phyloP scores from a whole-genome alignment of 2,797 vertebrate genomes.

The Diplodus puntazzo region DNA sequence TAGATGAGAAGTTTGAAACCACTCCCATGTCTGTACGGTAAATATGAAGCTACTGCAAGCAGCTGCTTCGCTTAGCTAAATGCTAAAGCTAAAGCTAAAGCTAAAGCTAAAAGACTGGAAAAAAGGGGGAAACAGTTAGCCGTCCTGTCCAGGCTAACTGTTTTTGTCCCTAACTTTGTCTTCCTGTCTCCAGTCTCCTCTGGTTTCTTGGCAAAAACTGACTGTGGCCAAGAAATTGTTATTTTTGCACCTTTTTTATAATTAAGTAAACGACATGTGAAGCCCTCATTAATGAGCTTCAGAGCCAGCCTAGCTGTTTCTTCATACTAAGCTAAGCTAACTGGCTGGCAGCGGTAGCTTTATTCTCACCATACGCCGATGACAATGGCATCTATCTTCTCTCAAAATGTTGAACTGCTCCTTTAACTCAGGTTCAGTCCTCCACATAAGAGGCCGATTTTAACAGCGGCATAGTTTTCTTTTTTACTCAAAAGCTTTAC shows the following conservation, averaged over 20 bases:
- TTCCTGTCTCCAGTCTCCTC: not conserved
- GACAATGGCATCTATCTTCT: slow-evolving; percentile 2
- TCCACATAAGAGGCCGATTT: not conserved
- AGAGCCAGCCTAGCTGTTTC: not conserved
- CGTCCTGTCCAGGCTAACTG: not conserved
- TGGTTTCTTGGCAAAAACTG: not conserved
- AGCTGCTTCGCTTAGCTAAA: slow-evolving; percentile 24
- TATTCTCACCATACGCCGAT: not conserved
- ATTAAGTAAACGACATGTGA: too few species aligned
- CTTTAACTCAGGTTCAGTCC: slow-evolving; percentile 14
- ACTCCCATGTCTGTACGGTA: not conserved
- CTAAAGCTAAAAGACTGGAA: not conserved
- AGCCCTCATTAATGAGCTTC: too few species aligned
- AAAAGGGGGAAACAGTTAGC: not conserved
- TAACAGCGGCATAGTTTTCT: not conserved
- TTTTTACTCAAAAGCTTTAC: not conserved
- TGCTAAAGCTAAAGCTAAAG: too few species aligned
- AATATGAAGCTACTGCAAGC: slow-evolving; percentile 3
- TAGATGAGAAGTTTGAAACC: slow-evolving; percentile 13
- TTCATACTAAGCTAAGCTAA: slow-evolving; percentile 18
- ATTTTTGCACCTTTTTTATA: not conserved
- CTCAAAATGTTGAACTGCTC: slow-evolving; percentile 15
- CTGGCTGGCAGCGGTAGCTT: not conserved
- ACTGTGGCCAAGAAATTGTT: not conserved
- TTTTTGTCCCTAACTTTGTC: not conserved